A percentile compares a stretch with the other conserved stretches of the same genome.
Evolutionary conservation across 2,113 vertebrate genomes (phyloP).

Genomic region (Siphamia tubifer): DNA sequence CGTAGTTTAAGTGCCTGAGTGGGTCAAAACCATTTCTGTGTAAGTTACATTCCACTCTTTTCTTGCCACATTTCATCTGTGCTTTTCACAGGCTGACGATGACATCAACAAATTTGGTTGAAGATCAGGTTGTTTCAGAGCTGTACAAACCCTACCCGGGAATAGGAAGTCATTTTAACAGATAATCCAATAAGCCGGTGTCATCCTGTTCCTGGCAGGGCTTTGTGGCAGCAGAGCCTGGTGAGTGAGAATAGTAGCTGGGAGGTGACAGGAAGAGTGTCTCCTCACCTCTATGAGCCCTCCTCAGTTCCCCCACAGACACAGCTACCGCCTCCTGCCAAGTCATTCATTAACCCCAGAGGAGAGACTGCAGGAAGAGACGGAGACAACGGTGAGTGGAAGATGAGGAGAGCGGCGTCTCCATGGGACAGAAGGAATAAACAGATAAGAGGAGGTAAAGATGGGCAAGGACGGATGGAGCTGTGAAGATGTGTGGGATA

Average conservation of each 20-base stretch:
- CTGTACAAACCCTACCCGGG: conserved; percentile 18
- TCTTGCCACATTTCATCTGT: background rate
- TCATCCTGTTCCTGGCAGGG: conserved; percentile 65
- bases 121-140: conserved; percentile 34
- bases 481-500: background rate
- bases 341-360: conserved; percentile 69
- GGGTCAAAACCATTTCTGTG: too few relatives aligned
- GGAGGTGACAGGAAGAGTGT: conserved; percentile 68
- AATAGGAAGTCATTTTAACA: conserved; percentile 62
- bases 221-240: conserved; percentile 33
- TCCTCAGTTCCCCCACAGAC: conserved; percentile 43
- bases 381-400: conserved; percentile 39
- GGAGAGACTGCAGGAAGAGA: conserved; percentile 48
- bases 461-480: background rate
- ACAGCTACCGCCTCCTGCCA: conserved; percentile 60
- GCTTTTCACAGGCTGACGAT: conserved; percentile 16
- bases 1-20: too few relatives aligned
- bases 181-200: conserved; percentile 62
- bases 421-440: conserved; percentile 50
- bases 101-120: conserved; percentile 38
- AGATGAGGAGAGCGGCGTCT: conserved; percentile 43
- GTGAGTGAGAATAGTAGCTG: conserved; percentile 61
- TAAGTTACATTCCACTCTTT: too few relatives aligned
- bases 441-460: conserved; percentile 44
- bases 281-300: conserved; percentile 59